Conservation (phyloP, 2,113 vertebrate species). For the Aramus guarauna region DNA sequence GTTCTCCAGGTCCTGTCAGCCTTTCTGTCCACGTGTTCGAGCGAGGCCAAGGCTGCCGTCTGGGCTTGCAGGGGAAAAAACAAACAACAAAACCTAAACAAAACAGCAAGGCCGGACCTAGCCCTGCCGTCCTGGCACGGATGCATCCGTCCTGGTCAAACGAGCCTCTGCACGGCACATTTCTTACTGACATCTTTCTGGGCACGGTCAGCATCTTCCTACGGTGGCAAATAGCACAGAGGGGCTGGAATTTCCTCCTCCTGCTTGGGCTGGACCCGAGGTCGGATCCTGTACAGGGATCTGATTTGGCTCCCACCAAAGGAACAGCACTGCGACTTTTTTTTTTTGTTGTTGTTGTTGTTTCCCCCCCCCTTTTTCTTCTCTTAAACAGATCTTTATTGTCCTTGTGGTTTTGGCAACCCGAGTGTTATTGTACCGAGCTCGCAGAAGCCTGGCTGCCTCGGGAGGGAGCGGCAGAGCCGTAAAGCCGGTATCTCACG, state of each 20-base stretch:
- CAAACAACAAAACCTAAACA: too few species aligned
- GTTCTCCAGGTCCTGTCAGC: rapidly evolving
- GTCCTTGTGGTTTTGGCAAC: neutral
- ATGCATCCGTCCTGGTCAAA: neutral
- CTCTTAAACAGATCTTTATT: neutral
- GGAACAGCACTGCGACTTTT: rapidly evolving
- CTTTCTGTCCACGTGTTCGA: neutral
- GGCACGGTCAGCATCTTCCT: neutral
- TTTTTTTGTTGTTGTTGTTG: too few species aligned
- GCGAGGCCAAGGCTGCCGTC: rapidly evolving
- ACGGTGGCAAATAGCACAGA: rapidly evolving
- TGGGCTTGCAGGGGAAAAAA: neutral
- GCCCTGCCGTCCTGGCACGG: rapidly evolving
- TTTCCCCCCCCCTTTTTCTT: neutral
- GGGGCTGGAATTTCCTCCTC: neutral
- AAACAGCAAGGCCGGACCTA: neutral
- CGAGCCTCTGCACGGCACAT: neutral
- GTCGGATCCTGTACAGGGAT: neutral
- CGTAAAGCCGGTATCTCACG: neutral
- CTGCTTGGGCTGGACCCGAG: neutral
- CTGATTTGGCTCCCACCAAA: neutral
- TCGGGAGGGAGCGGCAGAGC: neutral
- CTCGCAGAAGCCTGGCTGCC: neutral
- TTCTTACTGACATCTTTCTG: neutral
- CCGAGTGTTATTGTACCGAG: neutral